These are phyloP conservation scores for Manis crassicaudata DNA, from an alignment of 2,797 vertebrate species.

Conservation along the genomic window DNA sequence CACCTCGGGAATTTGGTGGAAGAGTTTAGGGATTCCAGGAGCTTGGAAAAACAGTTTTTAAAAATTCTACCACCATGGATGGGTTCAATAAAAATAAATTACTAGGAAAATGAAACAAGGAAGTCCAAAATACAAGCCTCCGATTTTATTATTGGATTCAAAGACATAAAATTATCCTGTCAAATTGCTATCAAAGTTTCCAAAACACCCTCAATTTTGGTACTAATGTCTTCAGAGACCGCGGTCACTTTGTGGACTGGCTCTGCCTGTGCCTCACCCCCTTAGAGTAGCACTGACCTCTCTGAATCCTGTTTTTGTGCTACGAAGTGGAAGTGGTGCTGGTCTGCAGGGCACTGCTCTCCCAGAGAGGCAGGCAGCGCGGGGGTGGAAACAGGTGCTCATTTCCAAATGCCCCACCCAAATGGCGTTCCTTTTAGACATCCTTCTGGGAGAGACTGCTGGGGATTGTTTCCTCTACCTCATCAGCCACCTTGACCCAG, in stretches of 20 bases:
- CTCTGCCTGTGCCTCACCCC: fast-evolving
- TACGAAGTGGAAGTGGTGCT: background rate
- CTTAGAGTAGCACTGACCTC: background rate
- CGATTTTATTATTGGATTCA: conserved; percentile 5
- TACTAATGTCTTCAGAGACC: background rate
- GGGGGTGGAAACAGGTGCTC: background rate
- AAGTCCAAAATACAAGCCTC: background rate
- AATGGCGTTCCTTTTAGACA: background rate
- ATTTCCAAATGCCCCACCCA: background rate
- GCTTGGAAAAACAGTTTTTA: background rate
- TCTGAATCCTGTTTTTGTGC: background rate
- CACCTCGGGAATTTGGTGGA: background rate
- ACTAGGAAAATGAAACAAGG: background rate
- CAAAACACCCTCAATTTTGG: background rate
- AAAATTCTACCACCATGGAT: background rate
- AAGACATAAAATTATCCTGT: background rate
- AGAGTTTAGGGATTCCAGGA: background rate
- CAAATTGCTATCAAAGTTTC: background rate
- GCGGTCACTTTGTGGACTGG: background rate
- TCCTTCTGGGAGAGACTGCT: background rate
- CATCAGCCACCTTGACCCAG: background rate
- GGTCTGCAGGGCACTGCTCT: background rate
- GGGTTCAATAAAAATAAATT: background rate
- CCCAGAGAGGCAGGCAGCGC: background rate
- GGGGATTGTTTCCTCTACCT: background rate